phyloP scores from a whole-genome alignment of 2,888 invertebrate genomes.

The Yponomeuta malinellus region DNA sequence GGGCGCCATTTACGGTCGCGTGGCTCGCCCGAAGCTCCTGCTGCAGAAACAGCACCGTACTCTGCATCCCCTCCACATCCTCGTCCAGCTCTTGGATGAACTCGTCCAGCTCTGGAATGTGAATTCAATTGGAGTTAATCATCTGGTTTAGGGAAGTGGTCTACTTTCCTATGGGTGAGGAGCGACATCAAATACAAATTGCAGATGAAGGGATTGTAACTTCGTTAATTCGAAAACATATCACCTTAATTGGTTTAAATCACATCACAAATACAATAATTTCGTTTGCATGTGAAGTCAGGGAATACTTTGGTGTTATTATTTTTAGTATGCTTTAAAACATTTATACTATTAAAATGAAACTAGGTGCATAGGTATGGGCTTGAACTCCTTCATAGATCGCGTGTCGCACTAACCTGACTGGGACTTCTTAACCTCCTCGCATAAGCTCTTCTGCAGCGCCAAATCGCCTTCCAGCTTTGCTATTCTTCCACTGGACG shows the following conservation, averaged over 20 bases:
- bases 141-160: not conserved
- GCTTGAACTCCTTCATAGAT: not conserved
- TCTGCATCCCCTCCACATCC: slow-evolving; percentile 99
- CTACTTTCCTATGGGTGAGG: not conserved
- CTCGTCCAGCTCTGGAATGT: slow-evolving; percentile 89
- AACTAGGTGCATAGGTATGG: not conserved
- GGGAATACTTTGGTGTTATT: too few species aligned
- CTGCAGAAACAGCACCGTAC: slow-evolving; percentile 95
- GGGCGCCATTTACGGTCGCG: slow-evolving; percentile 59
- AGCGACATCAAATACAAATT: too few species aligned
- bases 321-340: too few species aligned
- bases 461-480: slow-evolving; percentile 97
- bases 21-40: slow-evolving; percentile 90
- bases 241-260: too few species aligned
- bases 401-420: slow-evolving; percentile 78
- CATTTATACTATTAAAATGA: too few species aligned
- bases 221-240: too few species aligned
- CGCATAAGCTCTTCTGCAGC: slow-evolving; percentile 94
- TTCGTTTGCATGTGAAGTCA: too few species aligned
- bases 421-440: slow-evolving; percentile 97
- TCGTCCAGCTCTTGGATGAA: slow-evolving; percentile 97
- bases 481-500: slow-evolving; percentile 94
- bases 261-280: too few species aligned
- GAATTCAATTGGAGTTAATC: not conserved
- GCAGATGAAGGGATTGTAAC: too few species aligned